Evolutionary conservation across 1,140 invertebrate species (phyloP), one percentile per base, ranked within the genome.

Genomic region (Drosophila tristis): DNA sequence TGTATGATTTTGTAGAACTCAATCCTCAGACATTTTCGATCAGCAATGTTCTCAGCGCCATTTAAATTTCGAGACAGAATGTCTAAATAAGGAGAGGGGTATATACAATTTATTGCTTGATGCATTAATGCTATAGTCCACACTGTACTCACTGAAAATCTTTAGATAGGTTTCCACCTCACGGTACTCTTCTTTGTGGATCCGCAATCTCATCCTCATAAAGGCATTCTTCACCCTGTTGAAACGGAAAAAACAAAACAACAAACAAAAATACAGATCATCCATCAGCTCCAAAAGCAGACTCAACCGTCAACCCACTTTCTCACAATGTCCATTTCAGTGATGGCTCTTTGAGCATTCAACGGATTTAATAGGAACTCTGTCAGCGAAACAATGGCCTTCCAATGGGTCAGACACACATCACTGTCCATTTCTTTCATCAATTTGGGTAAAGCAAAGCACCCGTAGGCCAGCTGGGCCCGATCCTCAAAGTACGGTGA

Each of bases 281-380:
- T 5, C 3, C 4, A 6, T 1, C 0, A 15, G 26, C 11, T 11
- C 35, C 35, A 11, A 11, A 2, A 13, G 35, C 4, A 5, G 4
- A 9, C 35, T 39, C 4, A 9, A 72, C 80, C 55, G 11, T 39
- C 4, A 9, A 72, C 80, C 55, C 7, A 91, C 90, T 80, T 91
- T 60, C 90, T 65, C 2, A 91, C 78, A 9, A 91, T 73, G 2
- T 86, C 86, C 45, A 62, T 63, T 55, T 91, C 64, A 0, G 20
- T 39, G 3, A 91, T 81, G 0, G 90, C 90, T 2, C 75, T 62
- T 44, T 91, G 50, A 0, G 53, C 80, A 56, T 91, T 66, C 6
- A 81, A 44, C 0, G 90, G 90, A 61, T 91, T 91, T 1, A 81
- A 42, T 5, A 91, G 47, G 8, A 86, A 87, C 8, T 91, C 90